phyloP scores from a whole-genome alignment of 2,888 invertebrate species.

The Meganola albula region DNA sequence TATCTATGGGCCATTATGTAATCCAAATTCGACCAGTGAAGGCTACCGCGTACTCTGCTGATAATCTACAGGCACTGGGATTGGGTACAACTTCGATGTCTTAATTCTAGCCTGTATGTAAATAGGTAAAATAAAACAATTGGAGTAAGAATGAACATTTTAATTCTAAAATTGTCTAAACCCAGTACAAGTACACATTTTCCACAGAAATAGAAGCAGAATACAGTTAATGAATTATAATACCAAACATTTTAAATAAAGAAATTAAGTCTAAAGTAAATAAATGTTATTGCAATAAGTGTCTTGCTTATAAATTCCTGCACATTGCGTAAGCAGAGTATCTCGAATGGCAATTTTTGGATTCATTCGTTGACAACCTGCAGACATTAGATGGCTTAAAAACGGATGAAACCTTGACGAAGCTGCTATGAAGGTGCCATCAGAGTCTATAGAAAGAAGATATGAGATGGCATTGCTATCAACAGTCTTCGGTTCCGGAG shows the following conservation, averaged over 20 bases:
- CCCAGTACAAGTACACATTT: conserved; percentile 10
- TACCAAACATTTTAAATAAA: conserved; percentile 25
- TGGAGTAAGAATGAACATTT: conserved; percentile 9
- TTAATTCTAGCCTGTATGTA: too few relatives aligned
- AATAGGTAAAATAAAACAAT: neutral
- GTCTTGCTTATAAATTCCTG: conserved; percentile 40
- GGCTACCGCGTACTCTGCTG: too few relatives aligned
- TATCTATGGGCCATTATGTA: too few relatives aligned
- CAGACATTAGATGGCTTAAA: conserved; percentile 43
- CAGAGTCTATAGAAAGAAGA: conserved; percentile 45
- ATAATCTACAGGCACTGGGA: too few relatives aligned
- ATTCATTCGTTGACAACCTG: conserved; percentile 40
- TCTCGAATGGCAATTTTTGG: conserved; percentile 52
- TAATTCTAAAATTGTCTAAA: conserved; percentile 28
- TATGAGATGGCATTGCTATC: conserved; percentile 16
- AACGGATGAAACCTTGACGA: conserved; percentile 50
- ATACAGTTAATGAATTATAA: too few relatives aligned
- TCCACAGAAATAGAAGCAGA: conserved; percentile 17
- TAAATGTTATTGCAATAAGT: conserved; percentile 55
- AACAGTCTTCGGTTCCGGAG: neutral
- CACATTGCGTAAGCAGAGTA: conserved; percentile 46
- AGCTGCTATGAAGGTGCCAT: conserved; percentile 56
- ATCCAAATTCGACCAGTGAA: too few relatives aligned
- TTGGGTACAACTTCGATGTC: too few relatives aligned
- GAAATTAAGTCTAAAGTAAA: conserved; percentile 40